Conservation (phyloP, 2,113 vertebrate species). For the Peucedramus taeniatus region DNA sequence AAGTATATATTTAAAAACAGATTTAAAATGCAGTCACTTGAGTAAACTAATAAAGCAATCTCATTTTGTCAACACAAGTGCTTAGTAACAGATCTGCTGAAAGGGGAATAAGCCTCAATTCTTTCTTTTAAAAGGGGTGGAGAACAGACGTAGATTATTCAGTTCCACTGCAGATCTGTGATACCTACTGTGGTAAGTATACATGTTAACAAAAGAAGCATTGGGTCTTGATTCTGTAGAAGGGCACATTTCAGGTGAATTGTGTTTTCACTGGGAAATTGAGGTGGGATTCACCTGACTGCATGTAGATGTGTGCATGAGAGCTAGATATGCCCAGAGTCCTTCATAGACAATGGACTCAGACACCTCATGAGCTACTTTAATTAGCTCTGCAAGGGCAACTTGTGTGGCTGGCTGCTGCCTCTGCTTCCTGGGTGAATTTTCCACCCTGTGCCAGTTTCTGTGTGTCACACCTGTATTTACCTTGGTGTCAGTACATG, state of each 20-base stretch:
- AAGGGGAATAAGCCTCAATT: not conserved
- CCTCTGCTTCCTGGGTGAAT: not conserved
- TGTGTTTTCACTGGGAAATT: not conserved
- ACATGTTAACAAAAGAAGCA: not conserved
- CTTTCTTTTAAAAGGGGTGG: conserved; percentile 60
- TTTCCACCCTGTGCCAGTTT: not conserved
- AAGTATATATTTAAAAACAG: not conserved
- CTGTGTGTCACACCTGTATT: not conserved
- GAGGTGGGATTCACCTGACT: not conserved
- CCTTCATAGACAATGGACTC: not conserved
- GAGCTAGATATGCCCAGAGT: not conserved
- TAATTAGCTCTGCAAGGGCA: not conserved
- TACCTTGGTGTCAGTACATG: not conserved
- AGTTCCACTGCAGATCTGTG: conserved; percentile 57
- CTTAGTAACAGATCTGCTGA: not conserved
- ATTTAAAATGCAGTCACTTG: not conserved
- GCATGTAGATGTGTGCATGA: not conserved
- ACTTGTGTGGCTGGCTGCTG: not conserved
- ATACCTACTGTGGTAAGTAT: conserved; percentile 63
- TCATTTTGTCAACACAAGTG: not conserved
- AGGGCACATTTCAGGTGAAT: not conserved
- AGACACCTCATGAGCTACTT: not conserved
- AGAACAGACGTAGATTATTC: conserved; percentile 71
- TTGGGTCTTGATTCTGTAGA: not conserved
- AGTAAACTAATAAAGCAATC: not conserved